Evolutionary conservation across 2,888 invertebrate species (phyloP), one percentile per base, ranked within the genome.

Genomic region (Parnassius apollo): DNA sequence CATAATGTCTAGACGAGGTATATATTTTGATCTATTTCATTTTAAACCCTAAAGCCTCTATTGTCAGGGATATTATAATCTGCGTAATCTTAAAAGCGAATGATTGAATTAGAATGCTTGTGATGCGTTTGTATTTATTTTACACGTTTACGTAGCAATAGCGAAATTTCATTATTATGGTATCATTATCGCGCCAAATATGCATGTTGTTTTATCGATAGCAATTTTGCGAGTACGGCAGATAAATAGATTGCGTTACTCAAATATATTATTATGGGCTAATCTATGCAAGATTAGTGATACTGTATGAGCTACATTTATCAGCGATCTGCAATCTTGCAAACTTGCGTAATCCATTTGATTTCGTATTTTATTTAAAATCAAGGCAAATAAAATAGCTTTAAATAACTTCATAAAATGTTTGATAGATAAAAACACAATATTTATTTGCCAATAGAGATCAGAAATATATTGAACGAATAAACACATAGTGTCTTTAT

Each of bases 1-100:
- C 46, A 96, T 98, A 68, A 96, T 98, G 77, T 95, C 97, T 1
- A 93, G 96, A 76, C 95, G 95, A 93, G 98, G 98, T 97, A 86
- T 76, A 35, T 7, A 4, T 35, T 35, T 7, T 35, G 4, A 35
- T 35, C 35, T 35, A 35, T 35, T 35, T 4, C 4, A 35, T 7
- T 35, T 35, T 35, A 7, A 35, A 35, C 35, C 18, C 18, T 1
- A 35, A 35, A 35, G 1, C 35, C 35, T 35, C 35, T 35, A 35
- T 35, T 35, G 4, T 35, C 7, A 35, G 35, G 35, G 35, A 35
- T 35, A 35, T 35, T 7, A 25, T 25, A 25, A 35, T 35, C 35
- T 35, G 35, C 35, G 35, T 7, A 48, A 7, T 12, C 2, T 48
- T n/a, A 11, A 1, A 48, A 48, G 11, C 12, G 48, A 48, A 48